These are phyloP conservation scores for Pipistrellus pygmaeus DNA, from an alignment of 2,797 vertebrate species.

Conservation along the genomic window DNA sequence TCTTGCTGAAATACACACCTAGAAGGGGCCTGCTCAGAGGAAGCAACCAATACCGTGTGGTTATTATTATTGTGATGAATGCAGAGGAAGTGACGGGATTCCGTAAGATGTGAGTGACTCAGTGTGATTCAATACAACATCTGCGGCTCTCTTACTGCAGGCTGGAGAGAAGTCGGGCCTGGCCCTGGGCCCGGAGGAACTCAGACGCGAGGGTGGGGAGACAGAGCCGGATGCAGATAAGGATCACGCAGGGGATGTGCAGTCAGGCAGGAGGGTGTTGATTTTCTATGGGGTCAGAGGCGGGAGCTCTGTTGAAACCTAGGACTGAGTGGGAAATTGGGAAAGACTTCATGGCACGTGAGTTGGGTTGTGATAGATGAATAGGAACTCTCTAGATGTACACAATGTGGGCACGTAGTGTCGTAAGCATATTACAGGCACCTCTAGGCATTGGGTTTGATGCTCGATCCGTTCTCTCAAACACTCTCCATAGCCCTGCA, in stretches of 20 bases:
- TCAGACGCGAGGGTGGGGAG: neutral
- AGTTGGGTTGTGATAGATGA: neutral
- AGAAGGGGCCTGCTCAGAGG: neutral
- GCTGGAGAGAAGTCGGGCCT: neutral
- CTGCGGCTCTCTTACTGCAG: neutral
- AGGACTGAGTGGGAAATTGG: neutral
- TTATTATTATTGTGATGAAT: conserved; percentile 22
- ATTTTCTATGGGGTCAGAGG: neutral
- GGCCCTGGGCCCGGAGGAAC: neutral
- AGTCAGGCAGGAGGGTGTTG: neutral
- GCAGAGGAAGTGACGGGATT: conserved; percentile 38
- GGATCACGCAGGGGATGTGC: neutral
- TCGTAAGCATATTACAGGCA: neutral
- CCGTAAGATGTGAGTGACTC: conserved; percentile 59
- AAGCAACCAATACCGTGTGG: neutral
- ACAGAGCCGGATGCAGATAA: neutral
- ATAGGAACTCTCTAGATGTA: neutral
- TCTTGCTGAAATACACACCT: neutral
- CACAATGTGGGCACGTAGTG: neutral
- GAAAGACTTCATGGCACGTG: neutral
- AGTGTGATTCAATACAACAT: conserved; percentile 35
- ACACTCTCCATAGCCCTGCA: neutral
- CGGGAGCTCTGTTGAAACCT: neutral
- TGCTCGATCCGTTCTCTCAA: neutral
- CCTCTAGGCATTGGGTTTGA: neutral